A percentile compares a stretch with the other conserved stretches of the same genome.
These are phyloP conservation scores for Holothuria glaberrima DNA, from an alignment of 35 echinoderm and acorn worm genomes.

Conservation along the genomic window DNA sequence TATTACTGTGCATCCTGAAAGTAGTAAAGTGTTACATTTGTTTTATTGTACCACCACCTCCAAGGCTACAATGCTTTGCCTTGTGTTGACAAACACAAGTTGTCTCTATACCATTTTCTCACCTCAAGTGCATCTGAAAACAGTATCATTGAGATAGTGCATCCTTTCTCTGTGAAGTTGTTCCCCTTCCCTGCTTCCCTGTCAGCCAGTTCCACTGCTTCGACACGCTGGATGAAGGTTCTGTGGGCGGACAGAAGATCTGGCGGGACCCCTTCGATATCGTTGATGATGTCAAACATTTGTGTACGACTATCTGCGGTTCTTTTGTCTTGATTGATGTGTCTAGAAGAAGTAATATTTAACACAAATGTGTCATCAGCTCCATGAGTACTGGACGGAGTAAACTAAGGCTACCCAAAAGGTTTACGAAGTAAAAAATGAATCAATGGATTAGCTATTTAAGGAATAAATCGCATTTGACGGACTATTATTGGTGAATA, in stretches of 20 bases:
- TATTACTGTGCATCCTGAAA: not conserved
- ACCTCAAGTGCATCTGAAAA: conserved; percentile 97
- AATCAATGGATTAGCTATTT: no score
- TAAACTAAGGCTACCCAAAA: no score
- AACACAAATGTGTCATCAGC: no score
- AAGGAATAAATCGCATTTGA: no score
- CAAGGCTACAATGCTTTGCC: no score
- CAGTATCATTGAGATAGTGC: conserved; percentile 85
- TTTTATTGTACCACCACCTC: not conserved
- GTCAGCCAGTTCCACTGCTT: conserved; percentile 82
- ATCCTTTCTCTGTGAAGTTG: conserved; percentile 88
- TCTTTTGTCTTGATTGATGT: conserved; percentile 93
- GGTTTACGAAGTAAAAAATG: no score
- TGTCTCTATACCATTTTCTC: not conserved
- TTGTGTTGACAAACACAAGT: no score
- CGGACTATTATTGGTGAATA: no score
- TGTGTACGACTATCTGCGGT: conserved; percentile 89
- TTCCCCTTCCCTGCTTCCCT: conserved; percentile 79
- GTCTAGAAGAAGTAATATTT: conserved; percentile 39
- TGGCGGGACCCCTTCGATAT: conserved; percentile 95
- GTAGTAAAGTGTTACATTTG: not conserved
- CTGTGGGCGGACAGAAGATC: conserved; percentile 91
- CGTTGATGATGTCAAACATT: conserved; percentile 99
- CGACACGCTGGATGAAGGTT: conserved; percentile 78
- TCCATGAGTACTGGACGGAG: no score